These are phyloP conservation scores for Rhimphoctona megacephalus DNA, from an alignment of 2,888 invertebrate species.

Conservation along the genomic window DNA sequence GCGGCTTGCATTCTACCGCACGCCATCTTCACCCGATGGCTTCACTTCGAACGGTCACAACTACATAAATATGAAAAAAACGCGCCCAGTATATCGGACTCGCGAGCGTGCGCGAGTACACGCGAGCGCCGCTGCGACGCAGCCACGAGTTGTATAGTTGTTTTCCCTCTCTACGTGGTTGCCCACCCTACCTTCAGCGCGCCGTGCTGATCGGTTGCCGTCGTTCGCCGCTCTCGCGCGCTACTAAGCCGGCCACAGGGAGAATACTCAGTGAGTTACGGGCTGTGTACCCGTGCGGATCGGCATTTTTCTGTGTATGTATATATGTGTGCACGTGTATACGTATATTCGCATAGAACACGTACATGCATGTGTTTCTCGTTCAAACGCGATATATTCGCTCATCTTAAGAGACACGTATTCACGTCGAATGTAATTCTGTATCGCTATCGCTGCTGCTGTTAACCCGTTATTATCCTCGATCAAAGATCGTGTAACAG, in stretches of 20 bases:
- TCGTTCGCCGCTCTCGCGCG: slow-evolving; percentile 35
- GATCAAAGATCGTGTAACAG: slow-evolving; percentile 30
- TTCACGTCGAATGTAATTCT: slow-evolving; percentile 1
- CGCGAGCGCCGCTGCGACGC: slow-evolving; percentile 26
- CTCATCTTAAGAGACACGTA: background rate
- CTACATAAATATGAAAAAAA: slow-evolving; percentile 14
- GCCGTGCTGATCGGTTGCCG: slow-evolving; percentile 36
- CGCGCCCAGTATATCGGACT: background rate
- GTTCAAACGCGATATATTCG: background rate
- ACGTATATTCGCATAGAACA: background rate
- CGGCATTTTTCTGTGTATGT: slow-evolving; percentile 44
- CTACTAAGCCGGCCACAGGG: background rate
- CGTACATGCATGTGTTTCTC: background rate
- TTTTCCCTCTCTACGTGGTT: background rate
- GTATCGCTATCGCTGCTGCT: background rate
- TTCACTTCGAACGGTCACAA: slow-evolving; percentile 39
- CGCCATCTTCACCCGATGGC: slow-evolving; percentile 57
- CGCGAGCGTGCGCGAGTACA: slow-evolving; percentile 26
- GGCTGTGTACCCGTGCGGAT: slow-evolving; percentile 77
- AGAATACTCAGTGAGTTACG: slow-evolving; percentile 80
- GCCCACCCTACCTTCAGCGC: slow-evolving; percentile 7
- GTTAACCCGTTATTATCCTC: background rate
- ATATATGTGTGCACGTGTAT: background rate
- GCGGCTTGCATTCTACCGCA: slow-evolving; percentile 21
- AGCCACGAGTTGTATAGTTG: slow-evolving; percentile 16